These are phyloP conservation scores for Papilio polyxenes DNA, from an alignment of 1,140 invertebrate species.

Conservation along the genomic window DNA sequence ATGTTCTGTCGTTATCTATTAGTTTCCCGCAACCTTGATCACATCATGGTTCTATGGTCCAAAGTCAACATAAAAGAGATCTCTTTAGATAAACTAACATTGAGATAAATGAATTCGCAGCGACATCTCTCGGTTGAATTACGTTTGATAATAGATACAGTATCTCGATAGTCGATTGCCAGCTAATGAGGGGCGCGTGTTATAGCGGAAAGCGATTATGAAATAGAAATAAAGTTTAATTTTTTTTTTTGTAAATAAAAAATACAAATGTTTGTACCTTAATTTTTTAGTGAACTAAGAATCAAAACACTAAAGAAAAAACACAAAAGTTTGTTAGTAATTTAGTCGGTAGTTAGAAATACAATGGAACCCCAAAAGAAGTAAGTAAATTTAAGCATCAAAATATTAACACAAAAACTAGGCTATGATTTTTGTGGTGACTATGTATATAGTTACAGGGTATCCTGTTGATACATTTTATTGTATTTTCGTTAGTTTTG, in stretches of 20 bases:
- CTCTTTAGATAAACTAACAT: constrained; percentile 3
- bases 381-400: too few relatives aligned
- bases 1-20: background rate
- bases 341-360: too few relatives aligned
- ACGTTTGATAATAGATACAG: constrained; percentile 32
- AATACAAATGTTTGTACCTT: too few relatives aligned
- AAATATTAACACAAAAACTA: too few relatives aligned
- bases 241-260: too few relatives aligned
- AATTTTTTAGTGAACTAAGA: too few relatives aligned
- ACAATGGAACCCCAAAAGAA: too few relatives aligned
- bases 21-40: background rate
- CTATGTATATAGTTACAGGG: too few relatives aligned
- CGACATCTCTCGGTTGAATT: constrained; percentile 33
- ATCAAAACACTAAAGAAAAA: too few relatives aligned
- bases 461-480: too few relatives aligned
- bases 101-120: constrained; percentile 31
- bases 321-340: too few relatives aligned
- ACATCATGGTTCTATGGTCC: background rate
- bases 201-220: constrained; percentile 2
- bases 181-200: background rate
- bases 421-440: too few relatives aligned
- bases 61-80: constrained; percentile 1
- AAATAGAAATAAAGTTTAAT: background rate
- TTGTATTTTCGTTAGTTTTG: background rate
- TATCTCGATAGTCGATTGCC: constrained; percentile 31